Base-by-base conservation (phyloP, 2,797 vertebrate genomes). In the Hoplostethus mediterraneus region DNA sequence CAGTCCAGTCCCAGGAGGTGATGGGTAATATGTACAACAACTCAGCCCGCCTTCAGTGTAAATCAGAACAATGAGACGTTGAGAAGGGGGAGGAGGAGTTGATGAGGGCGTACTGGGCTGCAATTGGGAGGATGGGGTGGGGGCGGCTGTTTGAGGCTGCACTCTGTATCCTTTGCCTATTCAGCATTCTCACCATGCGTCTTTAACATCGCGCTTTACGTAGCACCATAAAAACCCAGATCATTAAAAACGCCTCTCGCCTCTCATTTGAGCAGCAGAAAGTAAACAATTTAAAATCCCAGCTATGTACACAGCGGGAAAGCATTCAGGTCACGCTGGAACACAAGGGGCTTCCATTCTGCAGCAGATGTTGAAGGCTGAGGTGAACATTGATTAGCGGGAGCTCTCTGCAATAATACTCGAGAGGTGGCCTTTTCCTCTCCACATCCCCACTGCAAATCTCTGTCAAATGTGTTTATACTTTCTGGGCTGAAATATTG, bases 11-110 rank as follows among this genome's bases (percentile, higher is more conserved):
- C 51, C 28, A 1, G 21, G 66, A 66, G 59, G 40, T 79, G 79
- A 85, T 81, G 83, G 80, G 64, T 87, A 87, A 85, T 89, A 92
- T 92, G 84, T 83, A 92, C 92, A 94, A 76, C 78, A 81, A 74
- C 82, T 73, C 75, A 25, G 62, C 60, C 80, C 70, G 74, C 91
- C 86, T 84, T 86, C 84, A 79, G 78, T 82, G 68, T 63, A 63
- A 79, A 71, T 64, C 73, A 85, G 93, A 92, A 83, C 73, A 40
- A 45, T 42, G 56, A 71, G 63, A 33, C 17, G 21, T 52, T 54
- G 77, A 60, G 71, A 66, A 67, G 51, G 68, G 77, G 71, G 69
- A 78, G 71, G 69, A 78, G 81, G 75, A 79, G 79, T 79, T 78
- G 67, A 67, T 14, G 25, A 68, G 62, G 74, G 62, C 5, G 12